Conservation (phyloP, 1,140 invertebrate genomes). For the Eubasilissa regina region DNA sequence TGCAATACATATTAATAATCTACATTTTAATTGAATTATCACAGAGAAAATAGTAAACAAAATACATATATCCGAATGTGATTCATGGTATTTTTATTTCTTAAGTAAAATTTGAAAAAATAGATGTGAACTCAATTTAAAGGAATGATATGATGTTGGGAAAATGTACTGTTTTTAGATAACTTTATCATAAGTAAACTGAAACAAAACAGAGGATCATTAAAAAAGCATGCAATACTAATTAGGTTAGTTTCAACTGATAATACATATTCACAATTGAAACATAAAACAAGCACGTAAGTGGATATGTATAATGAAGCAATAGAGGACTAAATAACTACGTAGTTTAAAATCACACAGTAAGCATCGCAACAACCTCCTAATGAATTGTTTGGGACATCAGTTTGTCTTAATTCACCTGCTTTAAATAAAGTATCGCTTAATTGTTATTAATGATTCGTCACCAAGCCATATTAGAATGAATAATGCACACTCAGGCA, state of each 20-base stretch:
- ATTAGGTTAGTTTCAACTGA: slow-evolving; percentile 11
- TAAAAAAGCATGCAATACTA: slow-evolving; percentile 27
- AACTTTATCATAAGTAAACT: too few relatives aligned
- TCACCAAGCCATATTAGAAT: slow-evolving; percentile 38
- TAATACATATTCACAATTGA: slow-evolving; percentile 22
- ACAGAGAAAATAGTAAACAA: too few relatives aligned
- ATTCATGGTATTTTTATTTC: too few relatives aligned
- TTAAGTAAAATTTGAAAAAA: too few relatives aligned
- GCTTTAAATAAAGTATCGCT: neutral
- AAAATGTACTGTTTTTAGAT: too few relatives aligned
- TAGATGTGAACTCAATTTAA: too few relatives aligned
- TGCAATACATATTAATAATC: too few relatives aligned
- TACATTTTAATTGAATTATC: too few relatives aligned
- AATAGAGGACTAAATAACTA: slow-evolving; percentile 19
- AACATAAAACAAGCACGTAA: slow-evolving; percentile 33
- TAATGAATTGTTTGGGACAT: slow-evolving; percentile 50
- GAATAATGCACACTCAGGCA: slow-evolving; percentile 55
- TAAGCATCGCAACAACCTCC: slow-evolving; percentile 40
- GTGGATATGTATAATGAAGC: slow-evolving; percentile 12
- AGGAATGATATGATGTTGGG: too few relatives aligned
- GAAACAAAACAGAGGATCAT: neutral
- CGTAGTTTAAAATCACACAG: slow-evolving; percentile 19
- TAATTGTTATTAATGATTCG: slow-evolving; percentile 37
- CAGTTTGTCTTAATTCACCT: slow-evolving; percentile 40
- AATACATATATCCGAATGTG: too few relatives aligned